Evolutionary conservation across 1,140 invertebrate species (phyloP), one percentile per base, ranked within the genome.

Genomic region (Drosophila truncata): DNA sequence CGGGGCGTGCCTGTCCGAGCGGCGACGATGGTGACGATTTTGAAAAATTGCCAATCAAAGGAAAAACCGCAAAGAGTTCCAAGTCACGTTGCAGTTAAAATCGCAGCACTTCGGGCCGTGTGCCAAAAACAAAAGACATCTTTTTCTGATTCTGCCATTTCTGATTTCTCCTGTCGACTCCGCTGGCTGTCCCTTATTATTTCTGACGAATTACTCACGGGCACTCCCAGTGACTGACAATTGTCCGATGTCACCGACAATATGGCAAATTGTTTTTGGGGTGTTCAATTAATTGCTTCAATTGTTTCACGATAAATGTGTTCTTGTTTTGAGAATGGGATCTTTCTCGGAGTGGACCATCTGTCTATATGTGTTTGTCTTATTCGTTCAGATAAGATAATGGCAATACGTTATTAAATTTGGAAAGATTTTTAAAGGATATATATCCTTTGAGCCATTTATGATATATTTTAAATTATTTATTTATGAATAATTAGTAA

Each of bases 1-100:
- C 25, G 66, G 41, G 74, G 75, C 66, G 75, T 78, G 64, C 63
- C 62, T 25, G 72, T 76, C 73, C 72, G 35, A 49, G 42, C 52
- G 29, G 23, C 31, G 44, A 63, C 46, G 71, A 52, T 85, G 83
- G 54, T 87, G 83, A 87, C 84, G 80, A 88, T 88, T 88, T 90
- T 88, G 84, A 88, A 84, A 88, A 88, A 88, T 88, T 84, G 85
- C 72, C 84, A 80, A 90, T 88, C 84, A 88, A 88, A 90, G 80
- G 60, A 75, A 81, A 55, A 83, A 75, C 81, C 80, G 85, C 84
- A 84, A 80, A 87, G 80, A 90, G 69, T 80, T 73, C 61, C 80
- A 64, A 86, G 65, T 86, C 82, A 79, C 82, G 82, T 84, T 88
- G 85, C 85, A 87, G 61, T 88, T 80, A 71, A 86, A 75, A 85